phyloP scores from a whole-genome alignment of 2,888 invertebrate species.

The Microctonus aethiopoides region DNA sequence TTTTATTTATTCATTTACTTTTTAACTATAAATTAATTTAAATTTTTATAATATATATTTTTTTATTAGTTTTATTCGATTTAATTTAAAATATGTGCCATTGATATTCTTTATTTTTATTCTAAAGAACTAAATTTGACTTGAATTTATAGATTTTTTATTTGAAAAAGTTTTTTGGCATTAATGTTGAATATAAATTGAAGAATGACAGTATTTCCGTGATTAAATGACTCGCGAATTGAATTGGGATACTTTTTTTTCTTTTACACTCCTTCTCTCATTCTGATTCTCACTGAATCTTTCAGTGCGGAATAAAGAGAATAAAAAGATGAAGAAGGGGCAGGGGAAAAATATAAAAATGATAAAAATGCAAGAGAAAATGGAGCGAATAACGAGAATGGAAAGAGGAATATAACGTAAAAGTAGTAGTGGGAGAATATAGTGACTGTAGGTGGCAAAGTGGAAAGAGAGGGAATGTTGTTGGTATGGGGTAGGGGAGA shows the following conservation, averaged over 20 bases:
- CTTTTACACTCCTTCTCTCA: neutral
- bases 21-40: neutral
- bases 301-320: neutral
- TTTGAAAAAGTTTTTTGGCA: conserved; percentile 2
- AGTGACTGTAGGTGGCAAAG: neutral
- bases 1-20: neutral
- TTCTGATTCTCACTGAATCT: neutral
- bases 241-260: conserved; percentile 24
- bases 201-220: conserved; percentile 4
- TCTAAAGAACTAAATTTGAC: neutral
- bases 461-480: neutral
- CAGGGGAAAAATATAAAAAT: conserved; percentile 17
- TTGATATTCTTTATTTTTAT: neutral
- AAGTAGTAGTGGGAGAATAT: neutral
- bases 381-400: conserved; percentile 2
- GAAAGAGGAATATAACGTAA: conserved; percentile 12
- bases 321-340: conserved; percentile 25
- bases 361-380: conserved; percentile 16
- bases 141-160: neutral
- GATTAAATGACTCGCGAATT: conserved; percentile 27
- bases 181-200: conserved; percentile 2
- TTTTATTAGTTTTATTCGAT: neutral
- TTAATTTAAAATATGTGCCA: neutral
- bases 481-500: neutral
- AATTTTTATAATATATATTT: neutral